Evolutionary conservation across 2,113 vertebrate genomes (phyloP).

Genomic region (Phycodurus eques): DNA sequence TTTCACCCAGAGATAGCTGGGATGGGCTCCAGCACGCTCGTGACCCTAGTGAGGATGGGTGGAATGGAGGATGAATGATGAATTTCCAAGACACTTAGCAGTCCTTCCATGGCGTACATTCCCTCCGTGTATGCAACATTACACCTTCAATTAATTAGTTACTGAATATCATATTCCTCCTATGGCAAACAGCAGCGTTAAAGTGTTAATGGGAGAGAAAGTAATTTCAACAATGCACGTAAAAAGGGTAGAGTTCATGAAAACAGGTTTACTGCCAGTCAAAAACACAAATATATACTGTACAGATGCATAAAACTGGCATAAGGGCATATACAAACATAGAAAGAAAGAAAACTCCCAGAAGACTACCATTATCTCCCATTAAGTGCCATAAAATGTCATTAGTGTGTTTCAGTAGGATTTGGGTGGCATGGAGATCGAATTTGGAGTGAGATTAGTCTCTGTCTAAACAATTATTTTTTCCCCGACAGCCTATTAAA

Average conservation of each 20-base stretch:
- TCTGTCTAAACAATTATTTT: slow-evolving; percentile 63
- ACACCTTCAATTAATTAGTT: not conserved
- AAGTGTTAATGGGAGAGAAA: not conserved
- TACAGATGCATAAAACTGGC: slow-evolving; percentile 24
- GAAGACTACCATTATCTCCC: slow-evolving; percentile 52
- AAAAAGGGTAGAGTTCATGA: slow-evolving; percentile 27
- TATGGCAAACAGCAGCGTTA: not conserved
- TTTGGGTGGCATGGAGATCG: slow-evolving; percentile 55
- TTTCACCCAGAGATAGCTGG: too few species aligned
- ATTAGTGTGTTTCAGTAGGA: slow-evolving; percentile 69
- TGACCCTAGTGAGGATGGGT: too few species aligned
- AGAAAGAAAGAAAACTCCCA: not conserved
- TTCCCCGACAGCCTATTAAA: slow-evolving; percentile 52
- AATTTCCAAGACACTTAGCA: not conserved
- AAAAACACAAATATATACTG: slow-evolving; percentile 7
- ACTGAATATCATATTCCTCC: not conserved
- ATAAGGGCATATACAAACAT: slow-evolving; percentile 7
- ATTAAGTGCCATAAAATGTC: slow-evolving; percentile 67
- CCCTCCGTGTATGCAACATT: too few species aligned
- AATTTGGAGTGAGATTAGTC: slow-evolving; percentile 57
- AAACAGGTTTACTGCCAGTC: slow-evolving; percentile 46
- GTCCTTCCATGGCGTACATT: not conserved
- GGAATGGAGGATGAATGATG: too few species aligned
- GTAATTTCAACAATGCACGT: not conserved
- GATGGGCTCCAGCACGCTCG: too few species aligned